Base-by-base conservation (phyloP, 30 jellyfish, hydroid and myxozoan species). In the Hydractinia echinata region DNA sequence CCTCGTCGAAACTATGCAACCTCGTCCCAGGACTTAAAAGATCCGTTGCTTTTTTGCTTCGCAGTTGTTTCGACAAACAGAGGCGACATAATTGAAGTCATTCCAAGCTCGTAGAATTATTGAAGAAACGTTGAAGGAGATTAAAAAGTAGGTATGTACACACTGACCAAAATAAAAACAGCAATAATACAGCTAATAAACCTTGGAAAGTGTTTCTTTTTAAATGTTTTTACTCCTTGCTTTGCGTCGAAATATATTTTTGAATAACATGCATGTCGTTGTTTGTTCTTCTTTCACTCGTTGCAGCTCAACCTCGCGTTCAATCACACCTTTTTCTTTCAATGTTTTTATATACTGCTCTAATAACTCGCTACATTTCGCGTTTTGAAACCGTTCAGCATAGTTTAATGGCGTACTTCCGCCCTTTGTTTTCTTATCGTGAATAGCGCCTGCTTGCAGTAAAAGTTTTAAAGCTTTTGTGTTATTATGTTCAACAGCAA, bases 371-470 rank as follows among this genome's bases (percentile, higher is more conserved):
- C 51, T 84, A 60, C 94, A 81, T 15, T 53, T 51, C 5, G n/a
- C 53, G 66, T 72, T 81, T 62, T 76, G 50, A 4, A 76, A 13
- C 53, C 95, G 83, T 19, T 67, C 95, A 10, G 95, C 95, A 58
- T 85, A 85, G 9, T 53, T 56, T 53, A 85, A 54, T 4, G 95
- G 87, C 30, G 94, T 81, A 16, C 87, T 80, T 1, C 95, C 95
- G 14, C 95, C 95, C 76, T 85, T 79, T 5, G 95, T 85, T 81
- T 85, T 72, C 19, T 58, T 15, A n/a, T 66, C 54, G 13, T 44
- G 18, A 52, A 80, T 86, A 15, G 93, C 95, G 16, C 95, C 95
- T 4, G 55, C 67, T 6, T 77, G 55, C 49, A 85, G 19, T n/a
- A 85, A 55, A 4, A 76, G 10, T 67, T 70, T 70, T 11, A 80